Evolutionary conservation across 2,888 invertebrate genomes (phyloP).

Genomic region (Leucozona laternaria): DNA sequence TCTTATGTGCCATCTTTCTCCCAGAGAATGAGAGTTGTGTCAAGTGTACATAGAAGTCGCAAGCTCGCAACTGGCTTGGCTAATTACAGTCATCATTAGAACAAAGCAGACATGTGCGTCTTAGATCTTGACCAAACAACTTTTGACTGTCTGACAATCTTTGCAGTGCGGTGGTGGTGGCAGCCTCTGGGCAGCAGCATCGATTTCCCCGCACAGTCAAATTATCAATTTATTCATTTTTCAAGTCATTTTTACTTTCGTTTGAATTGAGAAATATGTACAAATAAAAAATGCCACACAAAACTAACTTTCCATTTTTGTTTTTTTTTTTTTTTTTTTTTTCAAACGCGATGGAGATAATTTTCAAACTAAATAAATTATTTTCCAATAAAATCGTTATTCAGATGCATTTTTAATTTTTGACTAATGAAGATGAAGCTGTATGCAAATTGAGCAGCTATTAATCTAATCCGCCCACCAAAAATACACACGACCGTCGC

Average conservation of each 20-base stretch:
- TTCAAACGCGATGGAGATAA: neutral
- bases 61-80: conserved; percentile 22
- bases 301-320: conserved; percentile 36
- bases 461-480: conserved; percentile 22
- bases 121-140: conserved; percentile 34
- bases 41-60: neutral
- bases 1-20: neutral
- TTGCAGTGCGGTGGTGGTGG: conserved; percentile 5
- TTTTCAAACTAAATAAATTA: conserved; percentile 14
- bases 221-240: conserved; percentile 50
- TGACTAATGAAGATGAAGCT: conserved; percentile 23
- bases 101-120: conserved; percentile 30
- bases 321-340: neutral
- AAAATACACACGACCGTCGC: too few species aligned
- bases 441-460: conserved; percentile 11
- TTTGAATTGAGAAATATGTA: conserved; percentile 35
- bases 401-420: conserved; percentile 12
- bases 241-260: conserved; percentile 58
- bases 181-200: conserved; percentile 8
- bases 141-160: neutral
- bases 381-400: conserved; percentile 4
- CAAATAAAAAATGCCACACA: neutral
- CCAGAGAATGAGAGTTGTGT: neutral
- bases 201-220: conserved; percentile 54
- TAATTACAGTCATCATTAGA: conserved; percentile 45